Evolutionary conservation across 1,140 invertebrate genomes (phyloP).

Genomic region (Zaprionus davidi): DNA sequence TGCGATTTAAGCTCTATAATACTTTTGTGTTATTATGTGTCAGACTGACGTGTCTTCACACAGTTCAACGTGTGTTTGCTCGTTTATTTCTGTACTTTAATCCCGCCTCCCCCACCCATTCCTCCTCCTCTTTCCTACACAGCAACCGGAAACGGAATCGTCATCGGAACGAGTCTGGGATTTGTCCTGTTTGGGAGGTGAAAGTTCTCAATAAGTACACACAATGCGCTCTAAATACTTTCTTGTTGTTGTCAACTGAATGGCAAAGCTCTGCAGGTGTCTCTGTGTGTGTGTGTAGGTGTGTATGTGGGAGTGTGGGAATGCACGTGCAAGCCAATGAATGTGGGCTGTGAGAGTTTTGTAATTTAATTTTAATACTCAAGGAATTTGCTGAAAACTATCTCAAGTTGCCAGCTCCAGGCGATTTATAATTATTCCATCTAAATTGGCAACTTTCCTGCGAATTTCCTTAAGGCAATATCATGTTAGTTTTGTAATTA

Average conservation of each 20-base stretch:
- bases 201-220: slow-evolving; percentile 16
- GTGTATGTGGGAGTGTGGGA: not conserved
- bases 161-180: not conserved
- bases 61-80: slow-evolving; percentile 4
- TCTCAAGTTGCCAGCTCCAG: not conserved
- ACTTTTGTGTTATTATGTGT: slow-evolving; percentile 27
- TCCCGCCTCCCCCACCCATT: not conserved
- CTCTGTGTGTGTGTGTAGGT: not conserved
- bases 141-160: not conserved
- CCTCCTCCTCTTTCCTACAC: no score
- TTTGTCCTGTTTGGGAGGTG: slow-evolving; percentile 12
- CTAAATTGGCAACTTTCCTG: slow-evolving; percentile 15
- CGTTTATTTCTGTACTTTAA: slow-evolving; percentile 27
- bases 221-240: slow-evolving; percentile 31
- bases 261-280: slow-evolving; percentile 13
- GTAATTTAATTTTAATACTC: slow-evolving; percentile 39
- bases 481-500: slow-evolving; percentile 23
- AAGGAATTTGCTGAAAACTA: slow-evolving; percentile 15
- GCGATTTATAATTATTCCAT: slow-evolving; percentile 33
- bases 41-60: not conserved
- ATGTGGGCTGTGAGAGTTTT: slow-evolving; percentile 12
- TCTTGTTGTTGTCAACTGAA: slow-evolving; percentile 25
- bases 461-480: slow-evolving; percentile 7
- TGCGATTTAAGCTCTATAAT: slow-evolving; percentile 28
- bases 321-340: not conserved